Base-by-base conservation (phyloP, 2,797 vertebrate genomes). In the Microctenopoma stevenorrisi region DNA sequence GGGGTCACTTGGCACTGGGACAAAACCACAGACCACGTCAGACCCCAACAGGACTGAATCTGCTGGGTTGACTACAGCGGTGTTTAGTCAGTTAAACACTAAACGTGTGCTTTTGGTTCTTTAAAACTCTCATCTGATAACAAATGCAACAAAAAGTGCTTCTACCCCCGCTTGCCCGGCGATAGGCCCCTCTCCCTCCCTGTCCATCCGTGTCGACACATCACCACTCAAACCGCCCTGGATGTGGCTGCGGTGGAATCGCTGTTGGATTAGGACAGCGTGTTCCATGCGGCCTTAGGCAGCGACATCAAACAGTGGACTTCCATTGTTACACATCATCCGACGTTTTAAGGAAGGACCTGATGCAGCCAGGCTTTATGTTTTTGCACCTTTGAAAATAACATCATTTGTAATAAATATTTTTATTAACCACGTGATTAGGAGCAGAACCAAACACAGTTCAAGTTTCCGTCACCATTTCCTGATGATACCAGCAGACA, bases 221-320 rank as follows among this genome's bases (percentile, higher is more conserved):
- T 82, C 58, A 47, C 58, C 7, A 58, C 71, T 70, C 57, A 67
- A 66, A 77, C 76, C 69, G 82, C 83, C 70, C 85, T 84, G 81
- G 72, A 83, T 76, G 33, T 52, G 64, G 25, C 16, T 72, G 51
- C 70, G 48, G 38, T 65, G 38, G 76, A 69, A 81, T 81, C 68
- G 68, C 71, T 53, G 42, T 64, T 67, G 71, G 77, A 83, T 81
- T 62, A 59, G 83, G 68, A 90, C 89, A 82, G 67, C 43, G 13
- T 90, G 90, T 90, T 72, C 85, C 73, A 74, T 70, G 68, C 30
- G 61, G 73, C 73, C 86, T 79, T 64, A 9, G 38, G 16, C 40
- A 81, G 48, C 18, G 22, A 54, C 55, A 74, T 78, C 37, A 52
- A 69, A 82, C 30, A 15, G 8, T 59, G 62, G 5, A 72, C 55